Percentiles rank a stretch among this genome's conserved stretches.
These are phyloP conservation scores for Mayetiola destructor DNA, from an alignment of 2,888 invertebrate species.

Conservation along the genomic window DNA sequence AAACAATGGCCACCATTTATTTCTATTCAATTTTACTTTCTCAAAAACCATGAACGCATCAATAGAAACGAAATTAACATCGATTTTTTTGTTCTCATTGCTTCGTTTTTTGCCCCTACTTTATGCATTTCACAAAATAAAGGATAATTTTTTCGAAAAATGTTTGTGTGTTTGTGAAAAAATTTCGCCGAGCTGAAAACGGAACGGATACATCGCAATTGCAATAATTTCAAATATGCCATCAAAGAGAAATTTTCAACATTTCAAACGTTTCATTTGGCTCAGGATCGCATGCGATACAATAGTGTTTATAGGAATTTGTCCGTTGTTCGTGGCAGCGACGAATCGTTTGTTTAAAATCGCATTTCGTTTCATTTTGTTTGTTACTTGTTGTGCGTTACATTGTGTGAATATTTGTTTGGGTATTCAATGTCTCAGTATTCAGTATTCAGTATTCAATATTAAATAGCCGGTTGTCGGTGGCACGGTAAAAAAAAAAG, in stretches of 20 bases:
- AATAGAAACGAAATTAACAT: neutral
- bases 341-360: too few relatives aligned
- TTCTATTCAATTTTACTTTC: neutral
- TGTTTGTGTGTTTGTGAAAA: neutral
- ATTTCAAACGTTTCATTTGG: slow-evolving; percentile 13
- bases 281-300: slow-evolving; percentile 5
- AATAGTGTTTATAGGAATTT: too few relatives aligned
- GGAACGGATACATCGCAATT: neutral
- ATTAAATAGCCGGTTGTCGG: too few relatives aligned
- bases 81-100: too few relatives aligned
- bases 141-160: neutral
- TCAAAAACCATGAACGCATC: neutral
- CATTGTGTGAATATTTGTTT: too few relatives aligned
- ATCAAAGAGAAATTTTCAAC: slow-evolving; percentile 7
- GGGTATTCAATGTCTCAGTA: too few relatives aligned
- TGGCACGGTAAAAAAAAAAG: too few relatives aligned
- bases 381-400: too few relatives aligned
- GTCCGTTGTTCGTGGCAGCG: too few relatives aligned
- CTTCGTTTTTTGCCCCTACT: too few relatives aligned
- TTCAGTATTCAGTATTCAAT: too few relatives aligned
- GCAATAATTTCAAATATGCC: neutral
- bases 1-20: neutral
- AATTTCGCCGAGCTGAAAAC: neutral
- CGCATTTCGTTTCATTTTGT: too few relatives aligned
- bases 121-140: neutral